Evolutionary conservation across 1,140 invertebrate genomes (phyloP).

Genomic region (Aphelenchoides fujianensis): DNA sequence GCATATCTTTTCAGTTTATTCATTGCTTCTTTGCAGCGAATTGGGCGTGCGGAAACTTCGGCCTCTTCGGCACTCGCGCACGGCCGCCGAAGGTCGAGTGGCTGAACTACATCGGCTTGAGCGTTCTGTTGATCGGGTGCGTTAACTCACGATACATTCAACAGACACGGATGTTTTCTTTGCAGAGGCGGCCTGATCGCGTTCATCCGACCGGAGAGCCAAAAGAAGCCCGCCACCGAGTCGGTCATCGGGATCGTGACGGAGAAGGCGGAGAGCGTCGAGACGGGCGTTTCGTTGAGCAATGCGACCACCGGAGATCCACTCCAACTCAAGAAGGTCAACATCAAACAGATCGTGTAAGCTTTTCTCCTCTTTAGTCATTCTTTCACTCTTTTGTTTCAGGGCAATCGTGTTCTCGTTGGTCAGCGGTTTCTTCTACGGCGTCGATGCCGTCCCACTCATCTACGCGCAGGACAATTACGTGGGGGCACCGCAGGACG

Average conservation of each 20-base stretch:
- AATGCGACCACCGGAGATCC: no score
- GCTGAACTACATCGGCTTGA: constrained; percentile 13
- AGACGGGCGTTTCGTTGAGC: no score
- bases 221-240: neutral
- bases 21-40: no score
- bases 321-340: no score
- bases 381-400: no score
- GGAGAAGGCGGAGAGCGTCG: neutral
- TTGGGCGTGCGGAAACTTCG: constrained; percentile 4
- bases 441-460: neutral
- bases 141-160: no score
- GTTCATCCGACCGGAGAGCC: neutral
- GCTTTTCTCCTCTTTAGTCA: no score
- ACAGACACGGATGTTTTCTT: no score
- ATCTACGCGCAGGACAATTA: neutral
- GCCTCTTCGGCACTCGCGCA: constrained; percentile 4
- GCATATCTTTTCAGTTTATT: no score
- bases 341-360: no score
- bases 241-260: neutral
- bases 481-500: constrained; percentile 4
- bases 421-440: constrained; percentile 3
- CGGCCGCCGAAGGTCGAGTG: neutral
- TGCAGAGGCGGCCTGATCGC: neutral
- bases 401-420: constrained; percentile 8
- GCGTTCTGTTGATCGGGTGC: neutral